Evolutionary conservation across 92 coral and sea anemone genomes (phyloP).

Genomic region (Micromussa lordhowensis): DNA sequence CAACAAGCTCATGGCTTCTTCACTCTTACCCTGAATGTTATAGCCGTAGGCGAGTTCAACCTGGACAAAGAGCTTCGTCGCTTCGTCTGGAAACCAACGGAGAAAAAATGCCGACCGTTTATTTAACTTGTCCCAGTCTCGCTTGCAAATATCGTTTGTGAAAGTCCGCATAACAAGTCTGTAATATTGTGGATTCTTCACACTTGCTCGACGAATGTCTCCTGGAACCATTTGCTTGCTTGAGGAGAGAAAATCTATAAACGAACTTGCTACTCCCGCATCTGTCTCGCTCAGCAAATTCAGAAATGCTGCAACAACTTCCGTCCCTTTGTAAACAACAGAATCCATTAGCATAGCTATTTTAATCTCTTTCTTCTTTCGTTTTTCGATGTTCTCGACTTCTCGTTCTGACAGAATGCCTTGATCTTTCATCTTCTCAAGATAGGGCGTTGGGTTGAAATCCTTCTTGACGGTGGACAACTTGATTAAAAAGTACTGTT

Average conservation of each 20-base stretch:
- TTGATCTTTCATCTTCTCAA: too few species aligned
- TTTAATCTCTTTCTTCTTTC: too few species aligned
- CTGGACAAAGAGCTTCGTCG: constrained; percentile 34
- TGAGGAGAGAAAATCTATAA: too few species aligned
- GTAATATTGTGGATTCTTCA: constrained; percentile 39
- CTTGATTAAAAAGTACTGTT: constrained; percentile 16
- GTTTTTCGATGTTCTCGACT: too few species aligned
- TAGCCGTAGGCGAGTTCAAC: constrained; percentile 57
- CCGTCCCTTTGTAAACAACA: too few species aligned
- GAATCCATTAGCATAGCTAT: not conserved
- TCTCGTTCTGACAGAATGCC: too few species aligned
- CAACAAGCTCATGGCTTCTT: constrained; percentile 30
- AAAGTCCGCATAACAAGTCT: constrained; percentile 37
- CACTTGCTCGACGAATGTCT: constrained; percentile 4
- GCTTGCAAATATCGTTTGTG: constrained; percentile 34
- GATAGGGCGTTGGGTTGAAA: too few species aligned
- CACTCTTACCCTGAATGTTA: constrained; percentile 45
- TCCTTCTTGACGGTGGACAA: not conserved
- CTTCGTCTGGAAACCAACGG: constrained; percentile 11
- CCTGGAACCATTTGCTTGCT: not conserved
- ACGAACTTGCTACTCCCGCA: too few species aligned
- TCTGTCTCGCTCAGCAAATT: too few species aligned
- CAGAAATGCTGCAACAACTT: too few species aligned
- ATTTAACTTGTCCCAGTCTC: constrained; percentile 48
- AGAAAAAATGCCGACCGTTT: constrained; percentile 29